Evolutionary conservation across 1,140 invertebrate genomes (phyloP).

Genomic region (Drosophila mayri): DNA sequence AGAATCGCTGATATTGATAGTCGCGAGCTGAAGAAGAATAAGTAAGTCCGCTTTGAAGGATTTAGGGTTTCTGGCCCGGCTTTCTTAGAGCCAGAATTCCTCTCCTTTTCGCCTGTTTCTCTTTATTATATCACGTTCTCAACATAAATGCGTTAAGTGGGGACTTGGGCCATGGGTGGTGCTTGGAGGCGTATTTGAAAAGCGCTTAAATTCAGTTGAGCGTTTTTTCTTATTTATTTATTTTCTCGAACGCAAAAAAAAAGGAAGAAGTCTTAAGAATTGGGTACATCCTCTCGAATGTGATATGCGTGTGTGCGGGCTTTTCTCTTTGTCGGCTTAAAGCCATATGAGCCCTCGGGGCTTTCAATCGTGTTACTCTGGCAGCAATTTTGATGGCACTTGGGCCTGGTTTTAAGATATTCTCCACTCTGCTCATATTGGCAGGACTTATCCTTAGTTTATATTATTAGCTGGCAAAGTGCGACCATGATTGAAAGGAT

Average conservation of each 20-base stretch:
- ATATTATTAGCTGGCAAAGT: conserved; percentile 80
- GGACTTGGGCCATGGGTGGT: conserved; percentile 43
- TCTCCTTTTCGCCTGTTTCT: conserved; percentile 42
- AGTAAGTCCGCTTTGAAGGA: conserved; percentile 54
- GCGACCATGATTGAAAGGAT: conserved; percentile 71
- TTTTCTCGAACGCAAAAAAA: conserved; percentile 34
- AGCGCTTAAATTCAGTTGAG: conserved; percentile 77
- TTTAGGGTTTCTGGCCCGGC: conserved; percentile 45
- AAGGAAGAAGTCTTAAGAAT: conserved; percentile 50
- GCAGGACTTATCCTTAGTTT: conserved; percentile 75
- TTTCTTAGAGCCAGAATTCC: conserved; percentile 37
- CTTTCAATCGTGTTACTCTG: conserved; percentile 50
- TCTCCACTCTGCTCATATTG: conserved; percentile 43
- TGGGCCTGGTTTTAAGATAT: conserved; percentile 58
- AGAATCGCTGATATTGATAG: conserved; percentile 73
- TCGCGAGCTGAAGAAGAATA: conserved; percentile 45
- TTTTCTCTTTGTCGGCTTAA: conserved; percentile 57
- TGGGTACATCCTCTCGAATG: conserved; percentile 35
- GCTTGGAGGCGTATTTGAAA: conserved; percentile 70
- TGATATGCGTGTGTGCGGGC: conserved; percentile 38
- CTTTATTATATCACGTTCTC: conserved; percentile 82
- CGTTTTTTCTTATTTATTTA: conserved; percentile 52
- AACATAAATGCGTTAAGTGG: conserved; percentile 81
- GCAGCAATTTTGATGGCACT: conserved; percentile 74
- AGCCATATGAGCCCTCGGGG: conserved; percentile 41